A percentile compares a stretch with the other conserved stretches of the same genome.
Conservation (phyloP, 2,888 invertebrate species). For the Sarcophaga caerulescens region DNA sequence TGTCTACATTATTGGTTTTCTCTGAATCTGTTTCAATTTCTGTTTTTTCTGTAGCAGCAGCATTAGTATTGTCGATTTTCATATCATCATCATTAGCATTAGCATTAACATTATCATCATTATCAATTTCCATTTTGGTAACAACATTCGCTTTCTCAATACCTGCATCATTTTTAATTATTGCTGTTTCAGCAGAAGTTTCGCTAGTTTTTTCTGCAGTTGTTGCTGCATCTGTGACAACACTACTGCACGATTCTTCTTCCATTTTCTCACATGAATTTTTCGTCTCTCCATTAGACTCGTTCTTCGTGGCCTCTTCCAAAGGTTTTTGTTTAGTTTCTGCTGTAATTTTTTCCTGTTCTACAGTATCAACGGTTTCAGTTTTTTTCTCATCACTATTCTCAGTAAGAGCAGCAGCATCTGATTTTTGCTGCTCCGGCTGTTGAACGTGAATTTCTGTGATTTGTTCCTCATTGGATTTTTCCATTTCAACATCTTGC, state of each 20-base stretch:
- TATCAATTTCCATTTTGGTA: conserved; percentile 55
- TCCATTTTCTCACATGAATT: conserved; percentile 51
- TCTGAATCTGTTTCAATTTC: conserved; percentile 26
- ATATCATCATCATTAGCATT: conserved; percentile 22
- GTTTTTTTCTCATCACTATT: conserved; percentile 51
- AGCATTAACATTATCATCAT: conserved; percentile 30
- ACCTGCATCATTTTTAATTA: conserved; percentile 36
- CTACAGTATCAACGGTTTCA: conserved; percentile 49
- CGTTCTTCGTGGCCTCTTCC: conserved; percentile 35
- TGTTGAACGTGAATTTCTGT: conserved; percentile 35
- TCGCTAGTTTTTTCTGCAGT: conserved; percentile 40
- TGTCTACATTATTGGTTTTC: conserved; percentile 48
- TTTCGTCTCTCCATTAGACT: conserved; percentile 52
- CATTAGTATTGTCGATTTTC: conserved; percentile 44
- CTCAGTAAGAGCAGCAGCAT: conserved; percentile 22
- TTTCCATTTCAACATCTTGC: conserved; percentile 59
- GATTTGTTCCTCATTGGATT: conserved; percentile 40
- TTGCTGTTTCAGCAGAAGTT: conserved; percentile 45
- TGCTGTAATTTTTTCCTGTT: conserved; percentile 25
- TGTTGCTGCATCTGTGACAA: conserved; percentile 9
- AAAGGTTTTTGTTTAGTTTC: conserved; percentile 45
- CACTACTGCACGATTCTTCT: conserved; percentile 27
- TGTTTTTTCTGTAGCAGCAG: neutral
- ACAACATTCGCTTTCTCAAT: conserved; percentile 13
- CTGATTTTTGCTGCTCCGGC: conserved; percentile 24